Percentiles rank a stretch among this genome's conserved stretches.
phyloP scores from a whole-genome alignment of 2,888 invertebrate genomes.

The Lepas anatifera region DNA sequence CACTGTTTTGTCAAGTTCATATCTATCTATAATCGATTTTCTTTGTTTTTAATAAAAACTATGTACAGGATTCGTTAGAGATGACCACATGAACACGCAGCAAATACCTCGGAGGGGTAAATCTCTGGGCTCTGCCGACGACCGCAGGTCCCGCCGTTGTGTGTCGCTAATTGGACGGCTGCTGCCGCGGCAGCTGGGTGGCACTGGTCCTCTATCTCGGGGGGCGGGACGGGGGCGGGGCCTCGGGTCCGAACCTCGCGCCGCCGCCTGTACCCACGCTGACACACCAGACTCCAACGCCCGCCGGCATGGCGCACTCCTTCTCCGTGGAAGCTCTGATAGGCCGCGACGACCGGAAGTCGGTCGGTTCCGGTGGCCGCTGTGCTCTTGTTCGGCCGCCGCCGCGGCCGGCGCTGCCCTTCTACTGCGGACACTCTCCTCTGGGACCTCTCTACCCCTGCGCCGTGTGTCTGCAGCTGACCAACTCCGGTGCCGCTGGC shows the following conservation, averaged over 20 bases:
- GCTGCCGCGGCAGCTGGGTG: not conserved
- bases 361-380: slow-evolving; percentile 21
- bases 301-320: slow-evolving; percentile 31
- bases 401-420: not conserved
- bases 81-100: too few relatives aligned
- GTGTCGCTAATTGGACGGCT: not conserved
- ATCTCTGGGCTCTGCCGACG: too few relatives aligned
- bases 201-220: not conserved
- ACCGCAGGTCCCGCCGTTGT: too few relatives aligned
- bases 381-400: slow-evolving; percentile 18
- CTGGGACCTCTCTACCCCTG: not conserved
- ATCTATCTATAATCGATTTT: too few relatives aligned
- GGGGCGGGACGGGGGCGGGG: not conserved
- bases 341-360: slow-evolving; percentile 24
- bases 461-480: not conserved
- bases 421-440: not conserved
- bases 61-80: too few relatives aligned
- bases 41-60: too few relatives aligned
- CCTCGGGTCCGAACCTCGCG: too few relatives aligned
- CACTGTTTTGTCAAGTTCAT: too few relatives aligned
- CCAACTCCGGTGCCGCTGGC: not conserved
- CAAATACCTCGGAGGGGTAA: too few relatives aligned
- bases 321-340: slow-evolving; percentile 34
- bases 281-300: too few relatives aligned
- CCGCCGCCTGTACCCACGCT: too few relatives aligned